phyloP scores from a whole-genome alignment of 2,797 vertebrate species.

The Numenius phaeopus region DNA sequence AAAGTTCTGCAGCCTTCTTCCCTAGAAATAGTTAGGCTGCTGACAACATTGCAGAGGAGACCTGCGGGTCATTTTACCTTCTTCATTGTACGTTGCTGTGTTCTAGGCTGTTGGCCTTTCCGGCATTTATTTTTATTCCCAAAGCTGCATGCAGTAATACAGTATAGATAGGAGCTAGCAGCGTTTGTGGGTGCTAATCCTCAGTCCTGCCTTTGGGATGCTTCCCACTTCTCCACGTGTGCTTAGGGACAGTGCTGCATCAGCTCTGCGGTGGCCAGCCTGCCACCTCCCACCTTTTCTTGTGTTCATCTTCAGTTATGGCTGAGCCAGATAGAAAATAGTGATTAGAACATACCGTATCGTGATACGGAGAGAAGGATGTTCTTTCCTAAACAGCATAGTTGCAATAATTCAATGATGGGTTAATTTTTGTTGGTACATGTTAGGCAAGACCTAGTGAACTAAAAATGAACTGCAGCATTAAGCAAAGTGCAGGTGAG shows the following conservation, averaged over 20 bases:
- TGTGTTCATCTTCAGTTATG: rapidly evolving
- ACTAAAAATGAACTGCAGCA: neutral
- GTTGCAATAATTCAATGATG: neutral
- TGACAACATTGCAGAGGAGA: neutral
- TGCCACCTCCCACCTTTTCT: neutral
- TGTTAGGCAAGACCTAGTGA: neutral
- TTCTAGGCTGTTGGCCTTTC: neutral
- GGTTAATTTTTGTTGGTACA: neutral
- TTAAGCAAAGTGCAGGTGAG: neutral
- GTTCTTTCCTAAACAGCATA: neutral
- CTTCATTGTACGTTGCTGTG: neutral
- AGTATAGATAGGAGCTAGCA: neutral
- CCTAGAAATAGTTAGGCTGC: neutral
- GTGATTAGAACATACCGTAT: neutral
- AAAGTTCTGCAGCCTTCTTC: neutral
- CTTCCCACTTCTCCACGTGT: neutral
- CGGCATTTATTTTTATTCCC: neutral
- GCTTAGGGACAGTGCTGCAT: neutral
- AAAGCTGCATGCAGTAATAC: neutral
- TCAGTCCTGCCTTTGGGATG: neutral
- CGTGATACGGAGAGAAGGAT: neutral
- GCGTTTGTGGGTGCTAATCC: neutral
- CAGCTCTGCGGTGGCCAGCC: neutral
- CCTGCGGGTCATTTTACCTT: neutral
- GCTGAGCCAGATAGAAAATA: neutral